A percentile compares a stretch with the other conserved stretches of the same genome.
Conservation (phyloP, 2,113 vertebrate species). For the Enhydra lutris region DNA sequence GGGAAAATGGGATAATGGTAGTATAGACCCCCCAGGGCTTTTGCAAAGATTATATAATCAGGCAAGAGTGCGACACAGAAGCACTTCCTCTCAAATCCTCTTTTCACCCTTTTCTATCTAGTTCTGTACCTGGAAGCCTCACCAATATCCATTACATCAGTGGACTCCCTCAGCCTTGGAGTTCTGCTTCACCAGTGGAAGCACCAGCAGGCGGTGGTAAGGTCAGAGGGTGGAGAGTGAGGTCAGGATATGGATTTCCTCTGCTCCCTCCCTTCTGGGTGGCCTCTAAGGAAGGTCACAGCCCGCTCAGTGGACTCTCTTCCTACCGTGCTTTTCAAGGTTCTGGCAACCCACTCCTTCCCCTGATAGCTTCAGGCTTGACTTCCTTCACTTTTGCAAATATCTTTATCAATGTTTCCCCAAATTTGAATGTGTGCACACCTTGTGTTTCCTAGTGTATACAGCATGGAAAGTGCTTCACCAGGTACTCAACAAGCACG, state of each 20-base stretch:
- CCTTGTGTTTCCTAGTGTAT: background rate
- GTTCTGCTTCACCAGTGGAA: background rate
- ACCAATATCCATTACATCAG: background rate
- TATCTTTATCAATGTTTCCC: background rate
- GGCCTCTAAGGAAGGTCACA: background rate
- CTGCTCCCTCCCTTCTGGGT: background rate
- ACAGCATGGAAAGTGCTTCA: background rate
- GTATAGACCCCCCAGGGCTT: background rate
- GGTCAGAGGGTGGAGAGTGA: background rate
- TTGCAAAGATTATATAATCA: background rate
- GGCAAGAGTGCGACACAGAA: background rate
- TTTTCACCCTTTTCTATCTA: background rate
- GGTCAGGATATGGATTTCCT: background rate
- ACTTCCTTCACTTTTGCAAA: background rate
- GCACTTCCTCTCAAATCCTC: background rate
- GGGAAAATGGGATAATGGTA: background rate
- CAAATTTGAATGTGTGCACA: background rate
- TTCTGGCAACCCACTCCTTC: background rate
- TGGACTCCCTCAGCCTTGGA: background rate
- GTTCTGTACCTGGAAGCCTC: background rate
- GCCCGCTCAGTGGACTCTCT: background rate
- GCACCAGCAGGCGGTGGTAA: background rate
- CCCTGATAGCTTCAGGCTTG: background rate
- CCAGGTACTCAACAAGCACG: background rate
- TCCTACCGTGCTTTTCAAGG: background rate